Percentiles rank a stretch among this genome's conserved stretches.
Evolutionary conservation across 2,797 vertebrate species (phyloP).

Genomic region (Accipiter badius): DNA sequence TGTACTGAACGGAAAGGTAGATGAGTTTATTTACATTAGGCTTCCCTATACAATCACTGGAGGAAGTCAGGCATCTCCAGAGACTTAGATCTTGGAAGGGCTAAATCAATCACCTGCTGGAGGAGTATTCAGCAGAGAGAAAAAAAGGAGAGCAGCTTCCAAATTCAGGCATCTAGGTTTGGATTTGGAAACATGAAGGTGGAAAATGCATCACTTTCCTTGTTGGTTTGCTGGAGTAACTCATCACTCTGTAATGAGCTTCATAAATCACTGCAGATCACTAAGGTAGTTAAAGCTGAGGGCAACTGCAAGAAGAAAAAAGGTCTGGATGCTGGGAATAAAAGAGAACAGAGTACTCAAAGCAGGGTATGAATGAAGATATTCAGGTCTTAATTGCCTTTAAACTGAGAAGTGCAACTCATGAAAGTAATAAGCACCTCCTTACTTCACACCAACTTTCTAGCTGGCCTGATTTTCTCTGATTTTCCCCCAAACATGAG

Average conservation of each 20-base stretch:
- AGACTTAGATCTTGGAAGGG: neutral
- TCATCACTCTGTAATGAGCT: neutral
- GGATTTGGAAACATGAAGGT: neutral
- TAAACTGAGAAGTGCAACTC: neutral
- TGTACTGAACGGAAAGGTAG: neutral
- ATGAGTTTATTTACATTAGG: neutral
- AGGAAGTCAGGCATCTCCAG: neutral
- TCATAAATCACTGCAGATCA: neutral
- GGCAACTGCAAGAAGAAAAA: neutral
- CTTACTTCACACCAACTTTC: neutral
- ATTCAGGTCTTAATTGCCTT: neutral
- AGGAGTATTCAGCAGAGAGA: neutral
- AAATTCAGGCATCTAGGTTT: neutral
- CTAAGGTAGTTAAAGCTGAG: neutral
- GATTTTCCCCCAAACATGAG: neutral
- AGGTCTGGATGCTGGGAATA: neutral
- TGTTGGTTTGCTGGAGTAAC: neutral
- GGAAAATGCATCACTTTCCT: neutral
- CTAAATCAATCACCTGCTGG: neutral
- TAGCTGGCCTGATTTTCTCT: neutral
- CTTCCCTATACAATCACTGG: neutral
- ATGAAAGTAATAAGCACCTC: neutral
- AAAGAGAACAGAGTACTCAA: neutral
- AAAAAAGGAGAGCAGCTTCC: neutral
- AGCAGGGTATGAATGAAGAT: neutral